Evolutionary conservation across 2,113 vertebrate species (phyloP).

Genomic region (Corythoichthys intestinalis): DNA sequence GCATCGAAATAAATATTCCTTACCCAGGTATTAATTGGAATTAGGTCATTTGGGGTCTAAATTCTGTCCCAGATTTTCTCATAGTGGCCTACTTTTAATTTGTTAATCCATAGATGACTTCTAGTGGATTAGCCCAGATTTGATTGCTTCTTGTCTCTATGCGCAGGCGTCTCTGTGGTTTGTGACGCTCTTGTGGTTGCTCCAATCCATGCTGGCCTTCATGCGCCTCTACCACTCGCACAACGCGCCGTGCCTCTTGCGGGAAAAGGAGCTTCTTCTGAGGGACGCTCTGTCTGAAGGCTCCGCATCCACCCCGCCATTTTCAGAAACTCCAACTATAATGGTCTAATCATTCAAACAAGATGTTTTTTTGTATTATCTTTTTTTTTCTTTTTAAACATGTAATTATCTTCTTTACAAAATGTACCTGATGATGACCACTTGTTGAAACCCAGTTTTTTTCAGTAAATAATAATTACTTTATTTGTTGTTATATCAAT

Average conservation of each 20-base stretch:
- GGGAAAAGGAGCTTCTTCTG: constrained; percentile 75
- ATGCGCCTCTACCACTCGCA: constrained; percentile 77
- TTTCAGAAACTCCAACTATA: constrained; percentile 49
- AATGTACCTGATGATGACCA: background rate
- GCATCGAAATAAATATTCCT: background rate
- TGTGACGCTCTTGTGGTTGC: constrained; percentile 71
- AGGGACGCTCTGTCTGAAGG: constrained; percentile 45
- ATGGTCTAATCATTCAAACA: constrained; percentile 38
- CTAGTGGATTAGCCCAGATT: background rate
- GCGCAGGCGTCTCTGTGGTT: constrained; percentile 71
- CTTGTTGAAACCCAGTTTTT: background rate
- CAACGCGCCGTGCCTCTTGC: constrained; percentile 67
- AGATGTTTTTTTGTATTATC: background rate
- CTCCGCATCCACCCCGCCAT: constrained; percentile 44
- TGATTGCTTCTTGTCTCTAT: constrained; percentile 1
- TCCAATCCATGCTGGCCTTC: constrained; percentile 73
- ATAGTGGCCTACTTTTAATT: background rate
- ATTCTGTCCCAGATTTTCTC: background rate
- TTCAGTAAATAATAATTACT: background rate
- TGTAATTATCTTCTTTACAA: background rate
- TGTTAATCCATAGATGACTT: background rate
- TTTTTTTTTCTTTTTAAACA: background rate
- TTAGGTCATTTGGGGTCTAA: background rate
- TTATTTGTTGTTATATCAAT: background rate
- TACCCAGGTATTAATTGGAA: background rate